These are phyloP conservation scores for Scrobipalpa costella DNA, from an alignment of 2,888 invertebrate genomes.

Conservation along the genomic window DNA sequence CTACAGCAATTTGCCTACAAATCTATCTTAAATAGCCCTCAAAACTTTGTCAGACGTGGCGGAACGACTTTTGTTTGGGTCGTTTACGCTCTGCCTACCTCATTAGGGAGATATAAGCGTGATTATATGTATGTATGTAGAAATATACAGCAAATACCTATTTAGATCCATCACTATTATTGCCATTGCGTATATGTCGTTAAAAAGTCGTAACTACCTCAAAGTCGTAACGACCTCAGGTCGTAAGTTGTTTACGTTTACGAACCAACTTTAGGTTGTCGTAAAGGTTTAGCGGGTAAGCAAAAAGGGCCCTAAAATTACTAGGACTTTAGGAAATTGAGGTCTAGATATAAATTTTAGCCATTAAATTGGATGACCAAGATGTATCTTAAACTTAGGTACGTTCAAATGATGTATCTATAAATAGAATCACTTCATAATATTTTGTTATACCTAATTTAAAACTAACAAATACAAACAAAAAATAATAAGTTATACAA, in stretches of 20 bases:
- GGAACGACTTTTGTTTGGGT: no score
- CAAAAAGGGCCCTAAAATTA: constrained; percentile 57
- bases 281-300: constrained; percentile 57
- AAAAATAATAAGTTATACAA: no score
- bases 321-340: constrained; percentile 1
- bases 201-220: background rate
- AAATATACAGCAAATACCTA: background rate
- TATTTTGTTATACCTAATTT: no score
- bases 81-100: no score
- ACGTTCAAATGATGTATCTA: no score
- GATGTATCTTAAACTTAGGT: background rate
- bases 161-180: background rate
- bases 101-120: no score
- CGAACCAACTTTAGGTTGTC: constrained; percentile 11
- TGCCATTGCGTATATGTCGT: constrained; percentile 4
- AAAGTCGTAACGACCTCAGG: constrained; percentile 1
- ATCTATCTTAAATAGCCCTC: no score
- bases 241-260: constrained; percentile 16
- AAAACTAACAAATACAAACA: no score
- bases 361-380: background rate
- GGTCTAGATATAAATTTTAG: constrained; percentile 8
- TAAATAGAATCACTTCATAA: no score
- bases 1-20: no score
- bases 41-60: no score
- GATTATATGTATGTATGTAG: no score